A percentile compares a stretch with the other conserved stretches of the same genome.
Evolutionary conservation across 1,140 invertebrate genomes (phyloP).

Genomic region (Hylyphantes graminicola): DNA sequence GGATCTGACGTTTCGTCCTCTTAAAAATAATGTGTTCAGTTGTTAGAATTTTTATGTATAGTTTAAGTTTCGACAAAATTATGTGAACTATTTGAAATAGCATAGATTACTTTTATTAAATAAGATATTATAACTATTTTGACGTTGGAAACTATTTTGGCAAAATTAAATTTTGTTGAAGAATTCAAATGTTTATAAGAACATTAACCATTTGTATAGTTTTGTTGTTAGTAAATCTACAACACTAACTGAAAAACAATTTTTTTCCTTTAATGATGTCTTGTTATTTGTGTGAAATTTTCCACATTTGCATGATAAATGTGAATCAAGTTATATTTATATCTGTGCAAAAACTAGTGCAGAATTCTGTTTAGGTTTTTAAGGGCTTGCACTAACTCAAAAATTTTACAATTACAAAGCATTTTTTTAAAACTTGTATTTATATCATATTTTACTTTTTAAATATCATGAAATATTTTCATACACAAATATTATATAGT

Average conservation of each 20-base stretch:
- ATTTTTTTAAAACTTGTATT: too few relatives aligned
- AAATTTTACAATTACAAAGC: too few relatives aligned
- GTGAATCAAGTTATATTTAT: background rate
- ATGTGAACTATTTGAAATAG: slow-evolving; percentile 19
- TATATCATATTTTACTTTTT: too few relatives aligned
- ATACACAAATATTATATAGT: too few relatives aligned
- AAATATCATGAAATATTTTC: too few relatives aligned
- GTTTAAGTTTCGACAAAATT: background rate
- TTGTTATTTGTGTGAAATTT: background rate
- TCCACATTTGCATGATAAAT: background rate
- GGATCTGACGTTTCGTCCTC: slow-evolving; percentile 3
- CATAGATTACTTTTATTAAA: slow-evolving; percentile 3
- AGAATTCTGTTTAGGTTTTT: background rate
- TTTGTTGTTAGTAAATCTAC: background rate
- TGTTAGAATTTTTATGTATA: slow-evolving; percentile 15
- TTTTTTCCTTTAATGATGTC: background rate
- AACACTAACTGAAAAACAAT: background rate
- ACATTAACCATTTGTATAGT: background rate
- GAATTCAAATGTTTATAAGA: background rate
- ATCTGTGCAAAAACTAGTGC: background rate
- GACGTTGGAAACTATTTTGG: background rate
- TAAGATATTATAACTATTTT: slow-evolving; percentile 8
- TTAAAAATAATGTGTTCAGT: slow-evolving; percentile 15
- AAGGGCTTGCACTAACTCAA: background rate
- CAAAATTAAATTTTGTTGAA: slow-evolving; percentile 18